Base-by-base conservation (phyloP, 2,888 invertebrate genomes). In the Epinotia ramella region DNA sequence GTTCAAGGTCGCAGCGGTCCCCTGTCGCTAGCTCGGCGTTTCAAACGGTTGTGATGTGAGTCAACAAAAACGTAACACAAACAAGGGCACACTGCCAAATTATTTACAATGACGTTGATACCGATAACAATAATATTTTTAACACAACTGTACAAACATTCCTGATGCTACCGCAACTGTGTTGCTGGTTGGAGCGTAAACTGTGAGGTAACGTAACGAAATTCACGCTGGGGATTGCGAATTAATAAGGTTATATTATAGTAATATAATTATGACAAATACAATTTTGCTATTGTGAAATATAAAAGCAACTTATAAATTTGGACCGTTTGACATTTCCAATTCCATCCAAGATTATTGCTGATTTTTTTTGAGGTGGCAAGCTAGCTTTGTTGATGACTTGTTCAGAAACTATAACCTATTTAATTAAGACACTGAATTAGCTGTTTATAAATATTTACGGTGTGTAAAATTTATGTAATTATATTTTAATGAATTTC, bases 31-130 rank as follows among this genome's bases (percentile, higher is more conserved):
- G 86, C 86, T 80, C 84, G 78, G 81, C 79, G 82, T 83, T 82
- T 81, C 78, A 79, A 80, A 79, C 83, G 82, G 82, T 84, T 89
- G 84, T 89, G 91, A 91, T 89, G 84, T 89, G 91, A 91, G 86
- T 90, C 88, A 91, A 89, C 86, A 89, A 87, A 84, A 84, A 73
- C 77, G 81, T 80, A 77, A 81, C 82, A 87, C 86, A 88, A 89
- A 89, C 87, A 87, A 82, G 84, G 85, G 85, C 85, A 85, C 87
- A 84, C 85, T 85, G 90, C 91, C 93, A 93, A 92, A 90, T 88
- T 89, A 90, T 89, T 89, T 87, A 84, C 81, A 80, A 79, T 93
- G 93, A 93, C 93, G 92, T 87, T 90, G 91, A 88, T 77, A 70
- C 59, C 70, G 84, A 82, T 82, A 84, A 85, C 83, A 84, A 84